phyloP scores from a whole-genome alignment of 2,113 vertebrate species.

The Micromys minutus region DNA sequence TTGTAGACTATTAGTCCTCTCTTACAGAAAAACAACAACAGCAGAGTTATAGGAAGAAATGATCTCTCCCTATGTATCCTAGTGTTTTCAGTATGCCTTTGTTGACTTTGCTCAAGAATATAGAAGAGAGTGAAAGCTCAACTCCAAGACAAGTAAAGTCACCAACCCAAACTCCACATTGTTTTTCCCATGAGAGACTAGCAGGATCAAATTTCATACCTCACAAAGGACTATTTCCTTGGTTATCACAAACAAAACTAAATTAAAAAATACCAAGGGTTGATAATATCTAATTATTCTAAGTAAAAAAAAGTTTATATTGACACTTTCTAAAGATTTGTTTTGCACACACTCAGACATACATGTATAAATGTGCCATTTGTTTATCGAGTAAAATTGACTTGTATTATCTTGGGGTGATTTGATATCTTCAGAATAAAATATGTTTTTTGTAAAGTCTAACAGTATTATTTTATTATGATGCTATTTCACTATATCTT shows the following conservation, averaged over 20 bases:
- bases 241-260: background rate
- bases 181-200: background rate
- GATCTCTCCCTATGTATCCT: background rate
- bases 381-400: background rate
- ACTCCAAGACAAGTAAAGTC: background rate
- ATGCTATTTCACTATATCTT: background rate
- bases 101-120: background rate
- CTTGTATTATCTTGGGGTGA: background rate
- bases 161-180: background rate
- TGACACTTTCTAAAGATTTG: background rate
- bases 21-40: background rate
- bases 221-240: background rate
- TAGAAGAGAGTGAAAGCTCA: background rate
- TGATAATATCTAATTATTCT: background rate
- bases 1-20: background rate
- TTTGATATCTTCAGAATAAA: background rate
- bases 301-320: background rate
- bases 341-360: background rate
- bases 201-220: background rate
- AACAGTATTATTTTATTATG: slow-evolving; percentile 12
- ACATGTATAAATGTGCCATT: too few species aligned
- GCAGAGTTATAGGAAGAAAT: background rate
- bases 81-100: background rate
- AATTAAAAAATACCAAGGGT: background rate
- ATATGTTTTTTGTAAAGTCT: background rate